Base-by-base conservation (phyloP, 53 echinoderm and acorn worm species). In the Arbacia lixula region DNA sequence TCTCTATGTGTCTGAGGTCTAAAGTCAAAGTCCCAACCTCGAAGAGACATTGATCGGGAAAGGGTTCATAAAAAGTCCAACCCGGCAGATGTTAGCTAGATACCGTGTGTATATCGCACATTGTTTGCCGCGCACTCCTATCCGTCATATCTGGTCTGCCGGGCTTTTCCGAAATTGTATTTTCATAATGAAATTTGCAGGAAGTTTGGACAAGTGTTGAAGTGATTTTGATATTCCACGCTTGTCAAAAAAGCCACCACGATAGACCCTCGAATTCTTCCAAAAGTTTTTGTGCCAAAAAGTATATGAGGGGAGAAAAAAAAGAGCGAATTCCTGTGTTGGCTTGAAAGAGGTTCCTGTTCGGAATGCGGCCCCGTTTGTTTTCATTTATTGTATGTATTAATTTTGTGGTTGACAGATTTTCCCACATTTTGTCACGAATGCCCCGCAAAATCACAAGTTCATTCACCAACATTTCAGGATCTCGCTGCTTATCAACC, bases 161-260 rank as follows among this genome's bases (percentile, higher is more conserved):
- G 62, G 43, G 42, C 64, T 81, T 64, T 81, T 61, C 64, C 82
- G 39, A 81, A 81, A 81, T 81, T 81, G 62, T 81, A 81, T 81
- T 81, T 81, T 81, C 82, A 81, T 81, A 81, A 81, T 81, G 82
- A 61, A 81, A 81, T 81, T 81, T 64, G 82, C 82, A 81, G 82
- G 82, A 81, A 81, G 82, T 81, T 81, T 81, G 82, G 50, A 63
- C 82, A 81, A 81, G 82, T 81, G 82, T 62, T 49, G 64, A 50
- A 81, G 82, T 19, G 63, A 81, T 81, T 63, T 81, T 63, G 62
- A 81, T 81, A 81, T 81, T 81, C 77, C 77, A 77, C 40, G 77
- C 55, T 60, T 77, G 77, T 77, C 36, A 77, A 77, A 77, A 64
- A 30, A 58, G 32, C 30, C 75, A 53, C 36, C 21, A 38, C 17